Evolutionary conservation across 1,140 invertebrate species (phyloP), one percentile per base, ranked within the genome.

Genomic region (Habropoda laboriosa): DNA sequence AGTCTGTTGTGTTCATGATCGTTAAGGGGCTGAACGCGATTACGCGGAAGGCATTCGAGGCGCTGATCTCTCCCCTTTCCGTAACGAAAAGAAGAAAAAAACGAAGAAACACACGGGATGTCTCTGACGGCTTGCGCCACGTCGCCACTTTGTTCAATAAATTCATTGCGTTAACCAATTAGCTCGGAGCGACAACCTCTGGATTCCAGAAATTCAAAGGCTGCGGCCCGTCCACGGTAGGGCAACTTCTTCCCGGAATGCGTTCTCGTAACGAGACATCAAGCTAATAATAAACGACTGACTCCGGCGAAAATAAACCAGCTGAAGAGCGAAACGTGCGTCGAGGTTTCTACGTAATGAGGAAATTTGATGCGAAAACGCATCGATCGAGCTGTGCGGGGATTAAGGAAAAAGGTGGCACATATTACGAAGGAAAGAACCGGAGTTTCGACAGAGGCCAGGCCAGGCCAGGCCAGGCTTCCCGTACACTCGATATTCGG

Each of bases 201-300:
- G 82, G 51, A 90, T 90, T 90, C 88, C 89, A 90, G 89, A 90
- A 90, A 90, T 90, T 85, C 80, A 85, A 82, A 64, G 66, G 73
- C 68, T 79, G 67, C 45, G 79, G 57, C 63, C 68, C 27, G 32
- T 58, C 49, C 63, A 8, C 13, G 35, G 27, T 61, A 45, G 35
- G 16, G 45, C 57, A 47, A 61, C 47, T n/a, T 45, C 60, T 90
- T 89, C 88, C 63, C 70, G 68, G 89, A 90, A 90, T 80, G 78
- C 81, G 57, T 76, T 85, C 75, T 67, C 81, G 83, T 86, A 89
- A 90, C 86, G 67, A 89, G 89, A 81, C 83, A 85, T 89, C 83
- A 88, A 85, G 87, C 82, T 89, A 90, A 90, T 91, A 87, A 90
- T 89, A 89, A 86, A 79, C 85, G 80, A 82, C 66, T 60, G 27